Conservation (phyloP, 2,113 vertebrate species). For the Pipra filicauda region DNA sequence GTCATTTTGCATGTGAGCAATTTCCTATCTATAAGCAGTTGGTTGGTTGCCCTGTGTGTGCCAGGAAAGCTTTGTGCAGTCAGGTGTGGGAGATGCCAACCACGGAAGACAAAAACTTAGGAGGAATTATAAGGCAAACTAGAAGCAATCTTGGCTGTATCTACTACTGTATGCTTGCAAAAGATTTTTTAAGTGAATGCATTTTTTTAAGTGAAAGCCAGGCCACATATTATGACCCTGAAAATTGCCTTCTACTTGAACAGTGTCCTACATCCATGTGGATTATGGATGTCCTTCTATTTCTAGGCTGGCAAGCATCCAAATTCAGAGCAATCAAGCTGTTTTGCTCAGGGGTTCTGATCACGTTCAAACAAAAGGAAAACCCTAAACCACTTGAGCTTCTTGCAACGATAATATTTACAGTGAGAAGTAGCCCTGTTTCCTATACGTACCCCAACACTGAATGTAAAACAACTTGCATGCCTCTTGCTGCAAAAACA, state of each 20-base stretch:
- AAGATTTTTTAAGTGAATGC: not conserved
- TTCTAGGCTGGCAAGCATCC: not conserved
- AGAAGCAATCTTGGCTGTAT: not conserved
- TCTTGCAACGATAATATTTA: not conserved
- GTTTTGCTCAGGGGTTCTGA: not conserved
- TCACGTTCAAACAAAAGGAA: not conserved
- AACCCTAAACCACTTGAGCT: not conserved
- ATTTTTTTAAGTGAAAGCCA: not conserved
- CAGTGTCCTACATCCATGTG: not conserved
- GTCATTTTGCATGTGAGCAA: not conserved
- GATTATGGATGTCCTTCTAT: not conserved
- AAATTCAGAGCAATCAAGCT: not conserved
- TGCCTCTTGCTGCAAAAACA: not conserved
- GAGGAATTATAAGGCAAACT: not conserved
- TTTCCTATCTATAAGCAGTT: not conserved
- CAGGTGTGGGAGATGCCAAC: not conserved
- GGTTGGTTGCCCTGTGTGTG: not conserved
- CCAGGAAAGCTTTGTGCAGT: not conserved
- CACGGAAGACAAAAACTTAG: not conserved
- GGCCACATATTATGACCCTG: not conserved
- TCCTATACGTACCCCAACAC: not conserved
- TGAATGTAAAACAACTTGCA: not conserved
- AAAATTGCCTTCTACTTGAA: not conserved
- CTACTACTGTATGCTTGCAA: not conserved
- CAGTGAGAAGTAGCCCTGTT: not conserved